Base-by-base conservation (phyloP, 2,888 invertebrate genomes). In the Cotesia congregata region DNA sequence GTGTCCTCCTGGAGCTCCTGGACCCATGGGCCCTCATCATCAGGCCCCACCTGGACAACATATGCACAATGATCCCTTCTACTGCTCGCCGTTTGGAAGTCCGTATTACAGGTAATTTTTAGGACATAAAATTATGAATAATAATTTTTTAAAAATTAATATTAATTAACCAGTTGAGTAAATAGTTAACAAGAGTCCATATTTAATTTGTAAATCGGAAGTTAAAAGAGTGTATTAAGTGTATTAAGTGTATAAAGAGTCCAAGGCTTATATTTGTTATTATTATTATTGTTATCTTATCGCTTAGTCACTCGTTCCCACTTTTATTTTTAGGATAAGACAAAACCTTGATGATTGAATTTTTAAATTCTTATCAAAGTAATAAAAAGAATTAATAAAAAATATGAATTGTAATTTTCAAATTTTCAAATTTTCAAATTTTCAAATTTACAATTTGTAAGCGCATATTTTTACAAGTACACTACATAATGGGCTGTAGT, bases 81-180 rank as follows among this genome's bases (percentile, higher is more conserved):
- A 92, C 87, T 92, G 92, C 82, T 91, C 92, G 67, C 92, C 92
- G 1, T 92, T 92, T 80, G 92, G 91, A 74, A 91, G 91, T 75
- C 91, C 91, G 15, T 92, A 92, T 85, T 92, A 91, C 90, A 92
- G 92, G 92, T 92, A 89, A 30, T 30, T 6, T 6, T 9, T 6
- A 38, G 50, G 9, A 4, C 12, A 50, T 50, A 9, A 9, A 50
- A 50, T 50, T 50, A 12, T 50, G 12, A 50, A 50, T 12, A 9
- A 50, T 9, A 50, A 50, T n/a, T n/a, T n/a, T n/a, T n/a, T n/a
- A n/a, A n/a, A 3, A 30, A 30, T 30, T 30, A 30, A 30, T 30
- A 30, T 30, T 30, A 30, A 30, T 30, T 30, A 30, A 30, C 30
- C 30, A 30, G 3, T 30, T 30, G 30, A 30, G 30, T 30, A 2